Conservation (phyloP, 2,797 vertebrate species). For the Crax fasciolata region DNA sequence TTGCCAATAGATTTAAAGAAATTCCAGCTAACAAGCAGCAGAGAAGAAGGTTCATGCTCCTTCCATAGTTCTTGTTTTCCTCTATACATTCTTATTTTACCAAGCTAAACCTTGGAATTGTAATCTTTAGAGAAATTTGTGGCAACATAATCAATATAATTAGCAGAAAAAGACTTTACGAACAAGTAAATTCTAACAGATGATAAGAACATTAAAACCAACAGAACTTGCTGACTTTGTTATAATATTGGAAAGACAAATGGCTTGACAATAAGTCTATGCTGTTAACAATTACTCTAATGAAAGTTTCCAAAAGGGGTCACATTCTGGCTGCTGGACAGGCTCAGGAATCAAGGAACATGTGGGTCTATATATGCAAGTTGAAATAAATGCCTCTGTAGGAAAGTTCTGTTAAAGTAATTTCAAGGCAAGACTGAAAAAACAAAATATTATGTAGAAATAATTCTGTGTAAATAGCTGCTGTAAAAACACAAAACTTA, state of each 20-base stretch:
- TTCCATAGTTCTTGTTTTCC: neutral
- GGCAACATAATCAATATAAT: conserved; percentile 16
- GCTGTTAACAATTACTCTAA: conserved; percentile 36
- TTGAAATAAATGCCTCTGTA: neutral
- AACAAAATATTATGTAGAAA: neutral
- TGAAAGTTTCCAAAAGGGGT: conserved; percentile 23
- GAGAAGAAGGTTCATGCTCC: neutral
- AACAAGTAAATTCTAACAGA: conserved; percentile 34
- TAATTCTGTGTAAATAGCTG: neutral
- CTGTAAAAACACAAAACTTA: neutral
- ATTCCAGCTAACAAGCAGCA: neutral
- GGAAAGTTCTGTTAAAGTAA: neutral
- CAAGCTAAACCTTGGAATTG: conserved; percentile 34
- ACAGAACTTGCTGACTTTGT: conserved; percentile 46
- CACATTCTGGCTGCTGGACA: neutral
- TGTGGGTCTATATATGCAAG: neutral
- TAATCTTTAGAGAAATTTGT: conserved; percentile 51
- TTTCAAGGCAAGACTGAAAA: neutral
- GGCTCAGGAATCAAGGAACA: neutral
- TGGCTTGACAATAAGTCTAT: conserved; percentile 28
- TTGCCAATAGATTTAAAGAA: neutral
- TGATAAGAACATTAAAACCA: conserved; percentile 16
- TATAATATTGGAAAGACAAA: conserved; percentile 66
- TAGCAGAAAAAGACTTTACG: conserved; percentile 35
- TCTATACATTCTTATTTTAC: conserved; percentile 40